phyloP scores from a whole-genome alignment of 2,113 vertebrate species.

The Otocyon megalotis region DNA sequence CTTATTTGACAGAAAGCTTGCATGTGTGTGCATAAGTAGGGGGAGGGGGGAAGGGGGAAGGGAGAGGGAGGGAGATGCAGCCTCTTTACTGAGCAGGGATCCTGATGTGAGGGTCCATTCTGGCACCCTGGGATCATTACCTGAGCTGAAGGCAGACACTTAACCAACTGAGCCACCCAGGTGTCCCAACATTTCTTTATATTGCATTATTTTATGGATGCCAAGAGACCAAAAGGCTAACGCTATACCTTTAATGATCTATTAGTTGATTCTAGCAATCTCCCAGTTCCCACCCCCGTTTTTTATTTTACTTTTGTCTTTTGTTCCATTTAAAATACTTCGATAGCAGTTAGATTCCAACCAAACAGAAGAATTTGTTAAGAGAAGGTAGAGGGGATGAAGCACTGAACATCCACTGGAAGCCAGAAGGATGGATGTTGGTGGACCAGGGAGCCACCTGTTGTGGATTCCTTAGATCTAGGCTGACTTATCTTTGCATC shows the following conservation, averaged over 20 bases:
- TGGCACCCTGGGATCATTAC: too few relatives aligned
- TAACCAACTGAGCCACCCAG: too few relatives aligned
- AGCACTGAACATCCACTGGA: background rate
- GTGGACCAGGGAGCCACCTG: background rate
- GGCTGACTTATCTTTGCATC: background rate
- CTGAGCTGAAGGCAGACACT: too few relatives aligned
- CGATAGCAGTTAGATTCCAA: background rate
- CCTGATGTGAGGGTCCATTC: too few relatives aligned
- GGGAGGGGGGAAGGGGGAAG: too few relatives aligned
- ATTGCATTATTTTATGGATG: background rate
- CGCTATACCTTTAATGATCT: background rate
- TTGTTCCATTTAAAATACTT: slow-evolving; percentile 32
- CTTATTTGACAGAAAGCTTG: too few relatives aligned
- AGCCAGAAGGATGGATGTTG: background rate
- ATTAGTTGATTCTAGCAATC: background rate
- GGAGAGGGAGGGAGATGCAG: too few relatives aligned
- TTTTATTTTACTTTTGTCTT: background rate
- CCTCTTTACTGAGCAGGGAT: too few relatives aligned
- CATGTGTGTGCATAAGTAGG: too few relatives aligned
- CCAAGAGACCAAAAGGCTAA: background rate
- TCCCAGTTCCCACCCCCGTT: background rate
- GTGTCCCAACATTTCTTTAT: background rate
- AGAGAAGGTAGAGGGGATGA: background rate
- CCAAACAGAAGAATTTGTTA: background rate
- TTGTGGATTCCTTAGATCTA: background rate